Evolutionary conservation across 2,113 vertebrate genomes (phyloP).

Genomic region (Origma solitaria): DNA sequence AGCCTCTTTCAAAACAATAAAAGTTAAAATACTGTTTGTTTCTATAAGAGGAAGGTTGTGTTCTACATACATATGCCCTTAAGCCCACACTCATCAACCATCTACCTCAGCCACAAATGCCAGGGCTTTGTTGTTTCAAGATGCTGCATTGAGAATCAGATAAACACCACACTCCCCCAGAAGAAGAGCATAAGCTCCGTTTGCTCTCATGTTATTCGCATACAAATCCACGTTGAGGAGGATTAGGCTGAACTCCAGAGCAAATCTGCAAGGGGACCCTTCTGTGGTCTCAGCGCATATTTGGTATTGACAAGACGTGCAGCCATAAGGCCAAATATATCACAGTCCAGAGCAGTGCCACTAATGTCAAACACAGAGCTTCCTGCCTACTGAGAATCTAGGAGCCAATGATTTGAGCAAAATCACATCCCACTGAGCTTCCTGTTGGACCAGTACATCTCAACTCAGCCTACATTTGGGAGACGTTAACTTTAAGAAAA

Average conservation of each 20-base stretch:
- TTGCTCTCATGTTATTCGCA: background rate
- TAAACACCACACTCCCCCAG: background rate
- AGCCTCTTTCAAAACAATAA: background rate
- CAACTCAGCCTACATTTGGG: background rate
- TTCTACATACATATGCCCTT: background rate
- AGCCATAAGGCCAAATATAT: background rate
- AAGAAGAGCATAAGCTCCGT: accelerated
- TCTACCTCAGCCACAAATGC: background rate
- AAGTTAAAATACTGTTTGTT: background rate
- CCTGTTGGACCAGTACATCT: background rate
- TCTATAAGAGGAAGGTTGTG: background rate
- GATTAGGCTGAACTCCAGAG: background rate
- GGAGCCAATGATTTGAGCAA: background rate
- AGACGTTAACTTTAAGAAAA: background rate
- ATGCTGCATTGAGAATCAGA: background rate
- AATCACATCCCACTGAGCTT: background rate
- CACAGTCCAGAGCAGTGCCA: background rate
- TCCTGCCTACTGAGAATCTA: background rate
- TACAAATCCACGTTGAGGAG: background rate
- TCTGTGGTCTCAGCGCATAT: background rate
- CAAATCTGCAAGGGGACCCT: background rate
- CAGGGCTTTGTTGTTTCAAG: background rate
- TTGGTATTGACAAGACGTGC: background rate
- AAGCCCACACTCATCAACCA: background rate
- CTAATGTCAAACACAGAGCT: background rate